Evolutionary conservation across 2,797 vertebrate genomes (phyloP), one percentile per base, ranked within the genome.

Genomic region (Spinus pinus): DNA sequence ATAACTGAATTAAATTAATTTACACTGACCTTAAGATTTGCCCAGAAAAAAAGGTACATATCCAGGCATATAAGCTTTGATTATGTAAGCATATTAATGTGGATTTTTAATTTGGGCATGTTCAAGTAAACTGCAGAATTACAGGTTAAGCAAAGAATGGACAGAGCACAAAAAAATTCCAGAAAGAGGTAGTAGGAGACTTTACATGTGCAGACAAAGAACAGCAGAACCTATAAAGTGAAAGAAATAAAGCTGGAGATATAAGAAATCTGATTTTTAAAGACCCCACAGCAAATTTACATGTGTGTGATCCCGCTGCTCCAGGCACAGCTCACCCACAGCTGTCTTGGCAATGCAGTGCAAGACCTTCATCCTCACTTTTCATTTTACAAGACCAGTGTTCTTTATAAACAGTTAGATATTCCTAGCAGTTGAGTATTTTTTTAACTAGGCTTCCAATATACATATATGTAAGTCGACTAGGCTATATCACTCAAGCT

Each of bases 61-160:
- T 73, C 31, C 41, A 87, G 19, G 10, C 19, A 53, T 13, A 50
- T n/a, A 64, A 61, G 5, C 7, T 60, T 82, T 80, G 56, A 60
- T 87, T 89, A 80, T 70, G 64, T 54, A 72, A 74, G 57, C 24
- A 90, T 65, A 88, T 64, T 78, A 74, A 54, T 22, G 27, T 64
- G 16, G 30, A 78, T 88, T 89, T 71, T 75, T 64, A 60, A 62
- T 54, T 74, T 73, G 51, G 41, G 3, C 33, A 37, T 42, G 4
- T 50, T 39, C 37, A 77, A 67, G 54, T 69, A 74, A 91, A 71
- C n/a, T 35, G 41, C n/a, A 23, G 47, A 87, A 69, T 56, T 25
- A 53, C 25, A 73, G 24, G 33, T 85, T 75, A 89, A 88, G 14
- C 6, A 87, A 84, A 58, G 46, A 14, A 65, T 51, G 13, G 75